Evolutionary conservation across 2,888 invertebrate species (phyloP), one percentile per base, ranked within the genome.

Genomic region (Rotaria sp.): DNA sequence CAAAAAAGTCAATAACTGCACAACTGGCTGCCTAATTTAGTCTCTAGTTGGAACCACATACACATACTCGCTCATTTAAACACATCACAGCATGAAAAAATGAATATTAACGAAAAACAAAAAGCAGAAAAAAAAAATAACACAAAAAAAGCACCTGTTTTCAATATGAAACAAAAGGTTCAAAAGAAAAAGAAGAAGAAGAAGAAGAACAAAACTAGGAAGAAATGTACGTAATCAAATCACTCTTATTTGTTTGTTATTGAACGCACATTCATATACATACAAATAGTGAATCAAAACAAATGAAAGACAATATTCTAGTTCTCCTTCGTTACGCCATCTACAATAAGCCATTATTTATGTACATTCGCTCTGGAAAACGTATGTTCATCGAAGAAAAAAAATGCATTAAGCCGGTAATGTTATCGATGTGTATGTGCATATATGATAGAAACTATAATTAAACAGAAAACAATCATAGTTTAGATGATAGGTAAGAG

Each of bases 301-400:
- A 67, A 67, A 67, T 67, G 67, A 67, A 67, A 67, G 67, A 67
- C 67, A 26, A 67, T n/a, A 30, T 18, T 67, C 67, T 30, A 67
- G 35, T 35, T 35, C 35, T 67, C 21, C 35, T 35, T 67, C 35
- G 67, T 67, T 21, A 18, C 35, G 35, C 35, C 67, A 35, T 67
- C 35, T 35, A 67, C 67, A 30, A 67, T 35, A 35, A 18, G 67
- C 3, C 18, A 67, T 67, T 67, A 67, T 35, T 35, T 67, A 67
- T 67, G 8, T 67, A 67, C 67, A 67, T 3, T 67, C 8, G 35
- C 67, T 67, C 7, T 67, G 35, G 13, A 67, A 67, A 67, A 38
- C 7, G 18, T 18, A 7, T 59, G 26, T 59, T 67, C 35, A 18
- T 21, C 0, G 5, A 67, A 35, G 67, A 67, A 67, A 26, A 67